Evolutionary conservation across 2,113 vertebrate species (phyloP), one percentile per base, ranked within the genome.

Genomic region (Hippocampus comes): DNA sequence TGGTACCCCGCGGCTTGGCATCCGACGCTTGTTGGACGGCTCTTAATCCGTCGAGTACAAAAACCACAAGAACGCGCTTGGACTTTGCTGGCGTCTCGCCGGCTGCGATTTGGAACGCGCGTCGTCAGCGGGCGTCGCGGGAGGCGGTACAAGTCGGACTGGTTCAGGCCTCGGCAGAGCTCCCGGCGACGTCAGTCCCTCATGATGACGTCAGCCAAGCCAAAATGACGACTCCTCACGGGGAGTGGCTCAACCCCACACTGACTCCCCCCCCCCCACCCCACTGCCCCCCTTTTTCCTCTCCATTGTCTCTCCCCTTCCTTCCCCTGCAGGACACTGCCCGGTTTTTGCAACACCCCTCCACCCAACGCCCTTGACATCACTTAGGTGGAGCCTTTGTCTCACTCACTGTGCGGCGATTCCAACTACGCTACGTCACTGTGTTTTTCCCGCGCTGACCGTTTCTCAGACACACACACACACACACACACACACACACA

Each of bases 131-230:
- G 10, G 11, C 17, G 56, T 14, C n/a, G 14, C 10, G 23, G 17
- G 23, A 4, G 56, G 56, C 56, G n/a, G 23, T 12, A 59, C 82
- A 5, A 73, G 83, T 75, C 64, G 0, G 68, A 86, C 84, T 79
- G 86, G 87, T 88, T 87, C 72, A 66, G 78, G 71, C 23, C 46
- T 75, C 56, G 20, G 5, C 70, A 43, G 82, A 77, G 78, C 12
- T 60, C 78, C 78, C 61, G 48, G 82, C 84, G 75, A 72, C 4
- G 67, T 83, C 85, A 59, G 78, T 85, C 82, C 43, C 12, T 27
- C 1, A 15, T 4, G 14, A 5, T 2, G 56, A 27, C 56, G 56
- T 59, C 56, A 56, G 53, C 21, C 21, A 23, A 23, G 53, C 53
- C 21, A 11, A 23, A 2, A 27, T 34, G 59, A 61, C 59, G 59